phyloP scores from a whole-genome alignment of 2,113 vertebrate species.

The Henicopernis longicauda region DNA sequence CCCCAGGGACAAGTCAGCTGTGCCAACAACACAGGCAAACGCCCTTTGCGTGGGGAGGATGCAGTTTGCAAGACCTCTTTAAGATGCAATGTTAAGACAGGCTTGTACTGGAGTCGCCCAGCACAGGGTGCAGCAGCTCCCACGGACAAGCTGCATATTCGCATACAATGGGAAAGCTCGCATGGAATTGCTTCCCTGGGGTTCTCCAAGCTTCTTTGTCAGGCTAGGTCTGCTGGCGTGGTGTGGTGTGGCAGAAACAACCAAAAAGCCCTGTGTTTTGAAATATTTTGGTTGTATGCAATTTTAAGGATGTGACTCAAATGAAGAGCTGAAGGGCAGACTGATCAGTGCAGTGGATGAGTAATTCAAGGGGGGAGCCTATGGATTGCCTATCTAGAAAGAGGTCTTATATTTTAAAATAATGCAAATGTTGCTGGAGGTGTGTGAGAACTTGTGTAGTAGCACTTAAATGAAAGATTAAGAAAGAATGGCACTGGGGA shows the following conservation, averaged over 20 bases:
- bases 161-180: not conserved
- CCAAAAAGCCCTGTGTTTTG: accelerated
- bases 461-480: not conserved
- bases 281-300: accelerated
- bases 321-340: not conserved
- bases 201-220: not conserved
- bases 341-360: not conserved
- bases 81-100: not conserved
- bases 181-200: not conserved
- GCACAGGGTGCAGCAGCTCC: not conserved
- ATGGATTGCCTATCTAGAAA: not conserved
- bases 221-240: not conserved
- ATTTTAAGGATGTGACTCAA: not conserved
- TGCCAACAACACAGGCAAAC: not conserved
- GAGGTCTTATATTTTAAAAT: not conserved
- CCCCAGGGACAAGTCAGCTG: no score
- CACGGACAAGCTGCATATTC: accelerated
- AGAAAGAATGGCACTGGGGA: not conserved
- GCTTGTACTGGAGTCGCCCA: not conserved
- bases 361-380: not conserved
- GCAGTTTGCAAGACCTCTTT: not conserved
- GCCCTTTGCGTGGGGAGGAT: not conserved
- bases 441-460: not conserved
- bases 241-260: accelerated
- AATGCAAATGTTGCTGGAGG: not conserved